Base-by-base conservation (phyloP, 2,888 invertebrate species). In the Cybosia mesomella region DNA sequence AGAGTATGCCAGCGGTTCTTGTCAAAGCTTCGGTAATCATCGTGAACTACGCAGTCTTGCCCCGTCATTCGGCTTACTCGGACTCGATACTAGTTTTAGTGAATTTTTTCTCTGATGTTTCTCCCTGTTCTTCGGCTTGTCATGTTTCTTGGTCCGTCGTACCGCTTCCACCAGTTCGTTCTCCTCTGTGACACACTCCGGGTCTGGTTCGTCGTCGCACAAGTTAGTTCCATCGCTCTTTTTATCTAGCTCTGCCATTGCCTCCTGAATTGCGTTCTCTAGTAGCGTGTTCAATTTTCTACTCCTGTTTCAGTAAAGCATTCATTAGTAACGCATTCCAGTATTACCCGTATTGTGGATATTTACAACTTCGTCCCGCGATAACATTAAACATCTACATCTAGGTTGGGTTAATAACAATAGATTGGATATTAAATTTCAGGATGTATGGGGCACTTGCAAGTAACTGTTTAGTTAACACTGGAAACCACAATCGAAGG, bases 191-290 rank as follows among this genome's bases (percentile, higher is more conserved):
- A 18, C 34, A 22, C 54, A 22, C 10, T 60, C 55, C n/a, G 34
- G 3, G 2, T 53, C 63, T 57, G 49, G 22, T 32, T 68, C 69
- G 18, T 68, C 61, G 21, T 54, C 39, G 65, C 70, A 39, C 66
- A 66, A 53, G 59, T 62, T 34, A 66, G 39, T 63, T 2, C 78
- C 81, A 49, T 95, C 95, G 43, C 95, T 95, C 87, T 96, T 96
- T 89, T 97, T 96, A 92, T 98, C 98, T 86, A 98, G 94, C 91
- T 98, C 98, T 76, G 97, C 96, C 98, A 98, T 98, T 68, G 98
- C 98, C 94, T 98, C 98, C 95, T 98, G 98, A 87, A 98, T 98
- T 67, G 98, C 98, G 87, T 97, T 97, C 93, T 98, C 98, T 86
- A 98, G 95, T 90, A 98, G 97, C 80, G 97, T 96, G 93, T 98